Evolutionary conservation across 2,797 vertebrate species (phyloP), one percentile per base, ranked within the genome.

Genomic region (Sandelia bainsii): DNA sequence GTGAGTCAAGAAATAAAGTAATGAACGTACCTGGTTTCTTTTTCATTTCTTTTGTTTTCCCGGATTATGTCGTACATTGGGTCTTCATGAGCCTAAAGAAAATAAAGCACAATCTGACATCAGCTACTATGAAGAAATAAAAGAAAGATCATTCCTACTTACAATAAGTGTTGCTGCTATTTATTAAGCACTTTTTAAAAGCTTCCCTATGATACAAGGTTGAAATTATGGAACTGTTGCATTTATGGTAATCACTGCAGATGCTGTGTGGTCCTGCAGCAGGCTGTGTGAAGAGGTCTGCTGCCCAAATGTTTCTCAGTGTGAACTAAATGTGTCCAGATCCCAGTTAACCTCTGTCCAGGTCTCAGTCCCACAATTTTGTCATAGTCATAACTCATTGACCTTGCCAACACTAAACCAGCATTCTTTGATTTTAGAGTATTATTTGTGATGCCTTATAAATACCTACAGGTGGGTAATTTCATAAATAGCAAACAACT

Each of bases 51-150:
- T 82, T 97, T 97, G 86, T 98, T 98, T 88, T 99, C 97, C 53
- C 96, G 95, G 77, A 98, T 98, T 72, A 98, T 92, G 84, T 99
- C 96, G 6, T 99, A 99, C 98, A 99, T 99, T 12, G 97, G 97
- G 86, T 99, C 98, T 94, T 99, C 98, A 19, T 99, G 97, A 71
- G 97, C 98, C 98, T 99, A 40, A 49, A 79, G 3, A 76, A 58
- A 51, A 50, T 32, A 75, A 19, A 72, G 69, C 11, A 49, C 6
- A 56, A 59, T 39, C 29, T 11, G 58, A 62, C 45, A 72, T 58
- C 8, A 60, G 7, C 19, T 48, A 19, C 14, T 29, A 8, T 37
- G 13, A 53, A 29, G 19, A 29, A 37, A n/a, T 5, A 8, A 17
- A 8, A 63, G 0, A 39, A 27, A 32, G 53, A 58, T 23, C 25